phyloP scores from a whole-genome alignment of 1,140 invertebrate genomes.

The Lutraria rhynchaena region DNA sequence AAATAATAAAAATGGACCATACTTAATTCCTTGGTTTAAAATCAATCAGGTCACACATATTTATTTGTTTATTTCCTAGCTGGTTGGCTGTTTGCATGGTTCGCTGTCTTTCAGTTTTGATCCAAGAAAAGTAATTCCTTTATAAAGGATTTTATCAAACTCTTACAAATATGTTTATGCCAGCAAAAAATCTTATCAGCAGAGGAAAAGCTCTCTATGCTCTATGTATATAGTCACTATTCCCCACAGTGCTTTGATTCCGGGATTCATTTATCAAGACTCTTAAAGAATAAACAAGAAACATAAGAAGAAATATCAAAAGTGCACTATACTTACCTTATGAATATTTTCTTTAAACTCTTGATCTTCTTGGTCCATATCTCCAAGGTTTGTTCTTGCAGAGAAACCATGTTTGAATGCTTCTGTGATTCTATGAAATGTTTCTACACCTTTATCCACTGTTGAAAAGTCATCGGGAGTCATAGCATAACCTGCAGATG shows the following conservation, averaged over 20 bases:
- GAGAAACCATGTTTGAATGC: conserved; percentile 96
- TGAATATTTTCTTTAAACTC: background rate
- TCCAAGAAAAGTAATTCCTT: too few relatives aligned
- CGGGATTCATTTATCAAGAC: background rate
- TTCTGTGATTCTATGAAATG: conserved; percentile 89
- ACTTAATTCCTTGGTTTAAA: too few relatives aligned
- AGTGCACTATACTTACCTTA: background rate
- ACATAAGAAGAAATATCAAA: too few relatives aligned
- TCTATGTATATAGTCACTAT: background rate
- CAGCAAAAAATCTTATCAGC: too few relatives aligned
- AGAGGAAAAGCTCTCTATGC: too few relatives aligned
- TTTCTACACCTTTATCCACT: conserved; percentile 87
- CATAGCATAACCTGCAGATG: conserved; percentile 93
- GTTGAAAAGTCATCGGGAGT: conserved; percentile 89
- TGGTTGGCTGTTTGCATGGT: too few relatives aligned
- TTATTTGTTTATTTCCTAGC: too few relatives aligned
- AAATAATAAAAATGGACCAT: too few relatives aligned
- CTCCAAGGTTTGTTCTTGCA: conserved; percentile 91
- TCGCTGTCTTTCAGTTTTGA: too few relatives aligned
- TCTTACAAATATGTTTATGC: too few relatives aligned
- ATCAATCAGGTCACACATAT: too few relatives aligned
- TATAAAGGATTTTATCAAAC: too few relatives aligned
- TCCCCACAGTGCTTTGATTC: background rate
- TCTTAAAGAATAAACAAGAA: background rate
- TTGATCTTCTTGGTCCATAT: conserved; percentile 80